A percentile compares a stretch with the other conserved stretches of the same genome.
Conservation (phyloP, 2,797 vertebrate species). For the Scarus forsteni region DNA sequence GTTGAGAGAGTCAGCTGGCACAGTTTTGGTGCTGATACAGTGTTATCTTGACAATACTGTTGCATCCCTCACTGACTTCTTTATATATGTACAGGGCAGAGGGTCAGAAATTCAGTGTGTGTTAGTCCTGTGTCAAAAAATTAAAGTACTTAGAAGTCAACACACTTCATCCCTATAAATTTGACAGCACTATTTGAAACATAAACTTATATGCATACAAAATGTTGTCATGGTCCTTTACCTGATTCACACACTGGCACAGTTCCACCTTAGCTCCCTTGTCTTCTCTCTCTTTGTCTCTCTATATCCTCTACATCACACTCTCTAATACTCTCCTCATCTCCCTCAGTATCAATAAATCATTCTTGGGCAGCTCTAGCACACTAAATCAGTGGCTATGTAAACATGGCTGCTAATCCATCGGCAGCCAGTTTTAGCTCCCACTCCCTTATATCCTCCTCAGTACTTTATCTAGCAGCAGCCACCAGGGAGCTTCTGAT, state of each 20-base stretch:
- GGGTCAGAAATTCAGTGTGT: too few relatives aligned
- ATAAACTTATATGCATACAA: conserved; percentile 6
- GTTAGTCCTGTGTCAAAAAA: too few relatives aligned
- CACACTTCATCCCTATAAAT: too few relatives aligned
- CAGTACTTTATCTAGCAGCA: conserved; percentile 67
- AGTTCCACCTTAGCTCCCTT: conserved; percentile 22
- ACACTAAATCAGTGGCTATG: conserved; percentile 71
- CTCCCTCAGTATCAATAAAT: conserved; percentile 70
- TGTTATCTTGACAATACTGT: too few relatives aligned
- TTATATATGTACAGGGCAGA: too few relatives aligned
- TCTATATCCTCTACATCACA: conserved; percentile 40
- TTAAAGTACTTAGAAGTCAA: too few relatives aligned
- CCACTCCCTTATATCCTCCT: conserved; percentile 62
- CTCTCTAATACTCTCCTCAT: conserved; percentile 49
- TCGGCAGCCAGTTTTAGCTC: conserved; percentile 60
- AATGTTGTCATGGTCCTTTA: conserved; percentile 11
- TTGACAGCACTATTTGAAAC: not conserved
- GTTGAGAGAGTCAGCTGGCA: too few relatives aligned
- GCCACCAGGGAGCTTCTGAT: conserved; percentile 71
- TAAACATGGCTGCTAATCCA: conserved; percentile 79
- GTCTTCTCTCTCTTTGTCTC: conserved; percentile 20
- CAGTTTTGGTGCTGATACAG: too few relatives aligned
- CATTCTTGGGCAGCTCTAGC: conserved; percentile 61
- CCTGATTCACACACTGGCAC: conserved; percentile 17
- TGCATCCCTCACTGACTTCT: too few relatives aligned